phyloP scores from a whole-genome alignment of 1,140 invertebrate species.

The Trinorchestia longiramus region DNA sequence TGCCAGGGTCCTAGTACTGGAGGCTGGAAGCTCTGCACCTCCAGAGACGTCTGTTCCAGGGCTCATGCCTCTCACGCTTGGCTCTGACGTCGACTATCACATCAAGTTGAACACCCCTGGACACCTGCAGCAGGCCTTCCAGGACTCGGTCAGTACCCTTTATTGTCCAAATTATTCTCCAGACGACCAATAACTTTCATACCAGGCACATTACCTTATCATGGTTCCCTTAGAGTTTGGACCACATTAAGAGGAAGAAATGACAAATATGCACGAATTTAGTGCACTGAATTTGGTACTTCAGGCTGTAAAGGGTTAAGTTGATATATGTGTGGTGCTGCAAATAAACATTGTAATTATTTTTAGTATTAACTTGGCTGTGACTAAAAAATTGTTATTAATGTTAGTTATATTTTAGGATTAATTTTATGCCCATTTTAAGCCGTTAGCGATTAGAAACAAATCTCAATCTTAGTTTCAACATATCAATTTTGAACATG shows the following conservation, averaged over 20 bases:
- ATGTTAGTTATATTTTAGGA: no score
- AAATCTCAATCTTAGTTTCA: no score
- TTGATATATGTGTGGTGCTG: no score
- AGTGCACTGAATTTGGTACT: no score
- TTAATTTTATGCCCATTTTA: no score
- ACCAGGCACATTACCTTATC: neutral
- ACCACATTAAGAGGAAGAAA: neutral
- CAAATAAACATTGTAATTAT: no score
- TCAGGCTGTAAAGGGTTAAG: no score
- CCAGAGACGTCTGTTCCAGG: constrained; percentile 7
- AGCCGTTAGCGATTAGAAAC: no score
- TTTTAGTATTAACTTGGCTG: no score
- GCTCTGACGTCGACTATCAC: constrained; percentile 28
- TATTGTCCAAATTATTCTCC: neutral
- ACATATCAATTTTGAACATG: no score
- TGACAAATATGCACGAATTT: no score
- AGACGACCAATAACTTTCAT: neutral
- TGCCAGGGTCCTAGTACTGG: constrained; percentile 25
- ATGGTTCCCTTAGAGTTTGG: neutral
- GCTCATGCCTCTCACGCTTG: constrained; percentile 25
- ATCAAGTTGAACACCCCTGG: neutral
- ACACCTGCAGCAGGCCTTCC: constrained; percentile 15
- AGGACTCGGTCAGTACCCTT: neutral
- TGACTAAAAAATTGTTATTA: no score
- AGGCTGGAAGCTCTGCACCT: constrained; percentile 11